These are phyloP conservation scores for Elaphurus davidianus DNA, from an alignment of 2,113 vertebrate genomes.

Conservation along the genomic window DNA sequence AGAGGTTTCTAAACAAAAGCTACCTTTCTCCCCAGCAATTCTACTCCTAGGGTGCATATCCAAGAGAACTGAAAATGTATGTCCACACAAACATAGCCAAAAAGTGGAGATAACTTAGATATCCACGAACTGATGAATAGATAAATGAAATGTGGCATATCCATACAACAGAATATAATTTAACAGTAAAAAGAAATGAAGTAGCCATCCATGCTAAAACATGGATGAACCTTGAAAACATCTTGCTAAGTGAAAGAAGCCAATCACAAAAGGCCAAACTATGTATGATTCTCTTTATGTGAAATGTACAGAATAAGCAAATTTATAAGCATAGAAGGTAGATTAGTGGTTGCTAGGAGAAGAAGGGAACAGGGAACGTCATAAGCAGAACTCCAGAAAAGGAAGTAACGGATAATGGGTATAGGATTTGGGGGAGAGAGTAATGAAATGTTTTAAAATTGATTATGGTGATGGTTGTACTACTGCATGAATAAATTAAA, in stretches of 20 bases:
- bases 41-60: not conserved
- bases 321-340: not conserved
- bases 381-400: not conserved
- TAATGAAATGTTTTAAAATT: not conserved
- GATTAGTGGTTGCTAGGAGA: not conserved
- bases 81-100: not conserved
- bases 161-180: not conserved
- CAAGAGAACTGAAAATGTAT: not conserved
- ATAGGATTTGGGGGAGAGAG: not conserved
- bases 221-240: not conserved
- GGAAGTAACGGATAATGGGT: not conserved
- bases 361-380: not conserved
- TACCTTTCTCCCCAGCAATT: not conserved
- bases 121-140: not conserved
- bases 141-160: not conserved
- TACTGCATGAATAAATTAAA: not conserved
- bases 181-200: not conserved
- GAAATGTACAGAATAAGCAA: not conserved
- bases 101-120: not conserved
- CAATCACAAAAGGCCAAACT: not conserved
- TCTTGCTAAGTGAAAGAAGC: not conserved
- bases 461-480: not conserved
- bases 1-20: constrained; percentile 27
- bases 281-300: not conserved
- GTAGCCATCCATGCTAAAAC: not conserved